Conservation (phyloP, 1,140 invertebrate genomes). For the Chelonus insularis region DNA sequence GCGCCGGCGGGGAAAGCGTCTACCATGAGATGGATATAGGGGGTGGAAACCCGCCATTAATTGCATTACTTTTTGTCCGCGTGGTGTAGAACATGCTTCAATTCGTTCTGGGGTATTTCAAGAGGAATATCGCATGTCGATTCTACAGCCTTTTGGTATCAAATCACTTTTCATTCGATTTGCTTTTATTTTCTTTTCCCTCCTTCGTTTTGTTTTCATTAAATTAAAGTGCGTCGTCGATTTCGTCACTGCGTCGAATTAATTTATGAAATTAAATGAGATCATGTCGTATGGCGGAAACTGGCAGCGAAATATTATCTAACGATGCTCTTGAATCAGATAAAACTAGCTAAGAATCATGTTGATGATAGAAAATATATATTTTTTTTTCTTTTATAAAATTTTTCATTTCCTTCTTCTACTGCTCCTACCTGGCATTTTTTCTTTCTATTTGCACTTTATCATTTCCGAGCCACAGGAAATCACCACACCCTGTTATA, state of each 20-base stretch:
- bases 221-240: slow-evolving; percentile 39
- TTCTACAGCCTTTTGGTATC: slow-evolving; percentile 21
- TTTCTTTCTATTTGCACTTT: slow-evolving; percentile 19
- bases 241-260: slow-evolving; percentile 24
- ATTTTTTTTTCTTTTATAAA: not conserved
- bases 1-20: slow-evolving; percentile 14
- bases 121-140: not conserved
- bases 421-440: not conserved
- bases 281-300: not conserved
- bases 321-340: not conserved
- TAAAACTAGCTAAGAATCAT: not conserved
- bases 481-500: slow-evolving; percentile 24
- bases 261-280: slow-evolving; percentile 1
- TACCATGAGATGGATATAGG: slow-evolving; percentile 3
- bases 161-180: not conserved
- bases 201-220: slow-evolving; percentile 32
- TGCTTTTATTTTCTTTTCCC: not conserved
- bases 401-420: not conserved
- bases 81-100: slow-evolving; percentile 4
- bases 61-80: slow-evolving; percentile 29
- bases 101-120: slow-evolving; percentile 10
- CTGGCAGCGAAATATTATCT: not conserved
- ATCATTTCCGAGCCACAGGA: slow-evolving; percentile 31
- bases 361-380: not conserved
- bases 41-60: slow-evolving; percentile 33